Evolutionary conservation across 2,797 vertebrate species (phyloP).

Genomic region (Smutsia gigantea): DNA sequence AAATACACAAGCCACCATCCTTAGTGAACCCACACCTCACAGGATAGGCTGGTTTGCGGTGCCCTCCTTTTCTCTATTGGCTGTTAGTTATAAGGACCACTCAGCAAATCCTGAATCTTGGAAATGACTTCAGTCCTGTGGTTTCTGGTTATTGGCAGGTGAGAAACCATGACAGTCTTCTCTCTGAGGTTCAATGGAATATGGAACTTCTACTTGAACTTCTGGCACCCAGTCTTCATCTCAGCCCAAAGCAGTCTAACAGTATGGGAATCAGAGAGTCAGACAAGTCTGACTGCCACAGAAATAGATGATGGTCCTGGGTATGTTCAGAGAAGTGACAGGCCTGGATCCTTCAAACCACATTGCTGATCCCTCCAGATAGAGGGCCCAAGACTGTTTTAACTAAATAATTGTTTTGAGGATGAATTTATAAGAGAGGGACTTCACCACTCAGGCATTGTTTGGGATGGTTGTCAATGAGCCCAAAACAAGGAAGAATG

Average conservation of each 20-base stretch:
- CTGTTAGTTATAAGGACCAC: neutral
- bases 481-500: neutral
- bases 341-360: neutral
- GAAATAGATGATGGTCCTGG: neutral
- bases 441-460: neutral
- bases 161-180: neutral
- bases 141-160: neutral
- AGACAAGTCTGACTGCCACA: neutral
- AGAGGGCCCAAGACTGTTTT: neutral
- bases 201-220: neutral
- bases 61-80: neutral
- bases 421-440: neutral
- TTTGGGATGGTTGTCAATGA: neutral
- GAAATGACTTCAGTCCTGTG: neutral
- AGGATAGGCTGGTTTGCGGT: neutral
- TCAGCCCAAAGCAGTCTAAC: neutral
- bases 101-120: neutral
- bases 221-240: neutral
- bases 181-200: neutral
- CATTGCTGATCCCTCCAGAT: neutral
- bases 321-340: neutral
- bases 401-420: neutral
- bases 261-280: neutral
- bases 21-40: neutral
- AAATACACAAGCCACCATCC: neutral